Evolutionary conservation across 2,113 vertebrate species (phyloP).

Genomic region (Spermophilus dauricus): DNA sequence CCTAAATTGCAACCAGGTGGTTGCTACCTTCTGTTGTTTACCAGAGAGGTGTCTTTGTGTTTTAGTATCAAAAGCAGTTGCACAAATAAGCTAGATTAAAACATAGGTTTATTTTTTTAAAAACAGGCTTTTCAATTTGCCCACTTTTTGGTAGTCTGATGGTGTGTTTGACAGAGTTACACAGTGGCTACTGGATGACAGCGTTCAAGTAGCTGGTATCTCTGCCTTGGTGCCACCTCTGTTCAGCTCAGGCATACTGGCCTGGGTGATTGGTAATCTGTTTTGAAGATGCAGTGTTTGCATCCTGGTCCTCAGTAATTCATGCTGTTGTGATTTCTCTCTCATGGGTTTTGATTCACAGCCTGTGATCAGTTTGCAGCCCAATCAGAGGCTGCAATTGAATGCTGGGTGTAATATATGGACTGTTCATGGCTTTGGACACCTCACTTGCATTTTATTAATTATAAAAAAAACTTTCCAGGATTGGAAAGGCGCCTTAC

Average conservation of each 20-base stretch:
- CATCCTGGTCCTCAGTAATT: neutral
- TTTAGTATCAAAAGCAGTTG: neutral
- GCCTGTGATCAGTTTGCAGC: neutral
- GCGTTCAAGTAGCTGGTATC: neutral
- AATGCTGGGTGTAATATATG: neutral
- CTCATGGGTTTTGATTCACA: neutral
- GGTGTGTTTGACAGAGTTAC: neutral
- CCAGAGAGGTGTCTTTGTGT: neutral
- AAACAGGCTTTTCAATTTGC: neutral
- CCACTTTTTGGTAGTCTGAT: neutral
- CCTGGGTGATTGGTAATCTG: neutral
- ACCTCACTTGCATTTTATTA: constrained; percentile 1
- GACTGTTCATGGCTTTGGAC: neutral
- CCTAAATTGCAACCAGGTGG: neutral
- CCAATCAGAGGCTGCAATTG: neutral
- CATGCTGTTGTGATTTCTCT: neutral
- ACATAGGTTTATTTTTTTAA: neutral
- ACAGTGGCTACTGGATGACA: neutral
- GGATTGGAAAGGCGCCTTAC: neutral
- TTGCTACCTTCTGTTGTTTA: neutral
- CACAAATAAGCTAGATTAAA: neutral
- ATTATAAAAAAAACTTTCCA: neutral
- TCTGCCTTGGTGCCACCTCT: neutral
- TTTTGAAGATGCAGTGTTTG: constrained; percentile 34
- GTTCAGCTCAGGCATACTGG: neutral